These are phyloP conservation scores for Hermaeophaga mercurialis DNA, from an alignment of 2,888 invertebrate genomes.

Conservation along the genomic window DNA sequence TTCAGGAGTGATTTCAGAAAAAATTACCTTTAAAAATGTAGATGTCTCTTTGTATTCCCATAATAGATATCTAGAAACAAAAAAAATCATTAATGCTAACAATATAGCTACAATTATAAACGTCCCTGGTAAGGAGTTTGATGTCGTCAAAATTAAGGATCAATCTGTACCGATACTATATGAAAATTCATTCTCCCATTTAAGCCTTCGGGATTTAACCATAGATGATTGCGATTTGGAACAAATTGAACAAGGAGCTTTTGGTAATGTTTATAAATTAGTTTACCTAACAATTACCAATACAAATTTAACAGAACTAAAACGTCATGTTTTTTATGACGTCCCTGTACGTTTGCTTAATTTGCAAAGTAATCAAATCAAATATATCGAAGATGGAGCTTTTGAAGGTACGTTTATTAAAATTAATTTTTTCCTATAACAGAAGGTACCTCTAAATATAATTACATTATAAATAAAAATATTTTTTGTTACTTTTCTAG, in stretches of 20 bases:
- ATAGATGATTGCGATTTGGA: constrained; percentile 9
- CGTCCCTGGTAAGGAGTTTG: background rate
- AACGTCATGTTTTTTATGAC: constrained; percentile 3
- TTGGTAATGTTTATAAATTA: constrained; percentile 13
- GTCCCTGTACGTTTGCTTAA: constrained; percentile 4
- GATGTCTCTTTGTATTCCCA: constrained; percentile 3
- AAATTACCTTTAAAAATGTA: constrained; percentile 10
- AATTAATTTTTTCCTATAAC: too few relatives aligned
- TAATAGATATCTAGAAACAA: background rate
- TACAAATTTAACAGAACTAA: constrained; percentile 2
- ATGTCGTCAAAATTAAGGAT: constrained; percentile 11
- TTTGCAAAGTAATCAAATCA: constrained; percentile 18
- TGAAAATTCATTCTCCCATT: constrained; percentile 12
- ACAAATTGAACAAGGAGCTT: constrained; percentile 8
- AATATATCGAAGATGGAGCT: constrained; percentile 13
- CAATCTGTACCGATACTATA: constrained; percentile 19
- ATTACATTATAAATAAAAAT: too few relatives aligned
- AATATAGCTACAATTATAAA: constrained; percentile 9
- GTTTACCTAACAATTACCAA: constrained; percentile 13
- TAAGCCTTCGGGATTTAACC: constrained; percentile 1
- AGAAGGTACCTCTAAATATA: too few relatives aligned
- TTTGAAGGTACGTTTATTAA: constrained; percentile 15
- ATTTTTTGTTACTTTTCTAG: too few relatives aligned
- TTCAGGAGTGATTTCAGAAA: background rate
- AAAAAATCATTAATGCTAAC: constrained; percentile 3